Base-by-base conservation (phyloP, 2,797 vertebrate species). In the Harpagifer antarcticus region DNA sequence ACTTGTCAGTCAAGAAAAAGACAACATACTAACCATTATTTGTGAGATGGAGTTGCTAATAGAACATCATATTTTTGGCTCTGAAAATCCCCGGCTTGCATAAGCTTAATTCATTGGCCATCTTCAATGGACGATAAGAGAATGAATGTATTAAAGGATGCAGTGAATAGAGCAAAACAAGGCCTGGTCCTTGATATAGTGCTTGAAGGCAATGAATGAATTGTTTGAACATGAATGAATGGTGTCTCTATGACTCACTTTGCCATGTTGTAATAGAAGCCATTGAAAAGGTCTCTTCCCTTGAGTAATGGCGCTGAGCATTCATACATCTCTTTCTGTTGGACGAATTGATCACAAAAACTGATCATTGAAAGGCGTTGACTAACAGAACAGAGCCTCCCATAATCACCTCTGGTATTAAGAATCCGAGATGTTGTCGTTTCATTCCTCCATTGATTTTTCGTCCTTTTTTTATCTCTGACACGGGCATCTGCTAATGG, bases 401-500 rank as follows among this genome's bases (percentile, higher is more conserved):
- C 15, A 55, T 68, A 74, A 72, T 76, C 68, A 56, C 20, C 3
- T 2, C 0, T 17, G 15, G 53, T 60, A 63, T 77, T 48, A 56
- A 23, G 13, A 59, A 66, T 57, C 53, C 11, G 50, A 71, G 33
- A 73, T 68, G 33, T 57, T 44, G 44, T 62, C 12, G 1, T 20
- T 50, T 72, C 64, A 64, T 55, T n/a, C 42, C 69, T 49, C 15
- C 54, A 86, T 81, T 44, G 76, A 86, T 79, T 82, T 76, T 55
- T 56, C 6, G 3, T 3, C 3, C 14, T 50, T 58, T 69, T 69
- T 60, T 52, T 37, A 9, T 23, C 40, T 67, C 23, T 56, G 74
- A 74, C 85, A 65, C 14, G 0, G 42, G 16, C 63, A 65, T 78
- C 60, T 54, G 43, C 81, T 85, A 86, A 90, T 86, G 76, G 78